A percentile compares a stretch with the other conserved stretches of the same genome.
Evolutionary conservation across 2,113 vertebrate genomes (phyloP).

Genomic region (Axis porcinus): DNA sequence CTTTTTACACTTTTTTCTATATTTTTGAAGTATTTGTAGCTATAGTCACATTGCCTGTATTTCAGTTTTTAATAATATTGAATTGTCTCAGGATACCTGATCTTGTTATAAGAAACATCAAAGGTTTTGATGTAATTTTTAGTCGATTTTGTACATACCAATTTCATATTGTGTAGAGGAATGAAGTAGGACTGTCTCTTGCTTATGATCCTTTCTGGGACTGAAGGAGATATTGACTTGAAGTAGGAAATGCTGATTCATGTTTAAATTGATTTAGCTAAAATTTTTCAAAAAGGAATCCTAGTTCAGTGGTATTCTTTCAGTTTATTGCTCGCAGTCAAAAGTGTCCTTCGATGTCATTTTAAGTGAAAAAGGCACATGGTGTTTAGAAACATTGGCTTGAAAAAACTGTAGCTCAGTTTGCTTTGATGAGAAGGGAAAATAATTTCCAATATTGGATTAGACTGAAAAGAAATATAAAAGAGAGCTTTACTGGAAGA

Average conservation of each 20-base stretch:
- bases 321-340: neutral
- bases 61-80: neutral
- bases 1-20: neutral
- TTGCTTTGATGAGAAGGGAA: conserved; percentile 23
- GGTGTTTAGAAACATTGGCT: conserved; percentile 14
- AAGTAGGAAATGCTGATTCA: neutral
- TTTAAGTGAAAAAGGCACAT: conserved; percentile 41
- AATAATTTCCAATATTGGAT: conserved; percentile 43
- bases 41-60: neutral
- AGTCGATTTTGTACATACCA: neutral
- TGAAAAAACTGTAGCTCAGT: neutral
- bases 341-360: conserved; percentile 8
- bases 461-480: conserved; percentile 48
- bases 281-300: neutral
- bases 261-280: neutral
- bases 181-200: neutral
- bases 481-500: neutral
- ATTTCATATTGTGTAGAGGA: neutral
- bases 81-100: neutral
- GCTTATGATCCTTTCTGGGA: neutral
- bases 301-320: neutral
- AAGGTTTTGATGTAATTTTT: neutral
- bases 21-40: neutral
- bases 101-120: neutral
- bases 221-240: neutral